Conservation (phyloP, 2,797 vertebrate species). For the Hyperoplus lanceolatus region DNA sequence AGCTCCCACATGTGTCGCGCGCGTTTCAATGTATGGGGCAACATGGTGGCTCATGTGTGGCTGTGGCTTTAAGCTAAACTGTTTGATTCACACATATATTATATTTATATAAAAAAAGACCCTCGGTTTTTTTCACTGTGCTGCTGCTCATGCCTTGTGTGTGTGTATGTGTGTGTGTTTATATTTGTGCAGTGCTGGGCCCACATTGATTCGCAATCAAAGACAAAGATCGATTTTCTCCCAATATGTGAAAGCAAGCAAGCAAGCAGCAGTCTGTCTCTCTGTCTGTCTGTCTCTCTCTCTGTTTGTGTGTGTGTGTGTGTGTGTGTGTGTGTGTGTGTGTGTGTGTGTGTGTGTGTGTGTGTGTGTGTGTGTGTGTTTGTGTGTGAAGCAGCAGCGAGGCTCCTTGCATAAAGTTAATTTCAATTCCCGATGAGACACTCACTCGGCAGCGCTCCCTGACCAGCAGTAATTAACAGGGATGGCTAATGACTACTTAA, state of each 20-base stretch:
- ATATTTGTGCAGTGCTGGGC: slow-evolving; percentile 14
- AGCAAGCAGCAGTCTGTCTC: slow-evolving; percentile 62
- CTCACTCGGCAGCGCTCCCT: slow-evolving; percentile 90
- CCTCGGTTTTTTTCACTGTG: slow-evolving; percentile 59
- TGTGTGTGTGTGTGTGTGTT: slow-evolving; percentile 84
- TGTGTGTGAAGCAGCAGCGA: slow-evolving; percentile 82
- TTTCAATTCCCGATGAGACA: slow-evolving; percentile 95
- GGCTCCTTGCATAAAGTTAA: slow-evolving; percentile 92
- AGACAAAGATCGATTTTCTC: slow-evolving; percentile 84
- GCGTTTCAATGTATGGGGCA: slow-evolving; percentile 48
- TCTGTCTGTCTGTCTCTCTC: slow-evolving; percentile 73
- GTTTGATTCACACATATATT: slow-evolving; percentile 48
- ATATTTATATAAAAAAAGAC: slow-evolving; percentile 21
- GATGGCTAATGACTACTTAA: slow-evolving; percentile 99
- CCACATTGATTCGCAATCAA: slow-evolving; percentile 77
- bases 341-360: slow-evolving; percentile 64
- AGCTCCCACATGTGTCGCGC: slow-evolving; percentile 62
- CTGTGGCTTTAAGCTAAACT: slow-evolving; percentile 66
- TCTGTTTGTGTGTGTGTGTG: slow-evolving; percentile 70
- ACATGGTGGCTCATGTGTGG: slow-evolving; percentile 6
- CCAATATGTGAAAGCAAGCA: slow-evolving; percentile 88
- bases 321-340: slow-evolving; percentile 73
- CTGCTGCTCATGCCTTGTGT: slow-evolving; percentile 45
- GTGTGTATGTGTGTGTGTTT: slow-evolving; percentile 27
- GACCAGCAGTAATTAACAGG: slow-evolving; percentile 99